Base-by-base conservation (phyloP, 2,888 invertebrate genomes). In the Panzeria rudis region DNA sequence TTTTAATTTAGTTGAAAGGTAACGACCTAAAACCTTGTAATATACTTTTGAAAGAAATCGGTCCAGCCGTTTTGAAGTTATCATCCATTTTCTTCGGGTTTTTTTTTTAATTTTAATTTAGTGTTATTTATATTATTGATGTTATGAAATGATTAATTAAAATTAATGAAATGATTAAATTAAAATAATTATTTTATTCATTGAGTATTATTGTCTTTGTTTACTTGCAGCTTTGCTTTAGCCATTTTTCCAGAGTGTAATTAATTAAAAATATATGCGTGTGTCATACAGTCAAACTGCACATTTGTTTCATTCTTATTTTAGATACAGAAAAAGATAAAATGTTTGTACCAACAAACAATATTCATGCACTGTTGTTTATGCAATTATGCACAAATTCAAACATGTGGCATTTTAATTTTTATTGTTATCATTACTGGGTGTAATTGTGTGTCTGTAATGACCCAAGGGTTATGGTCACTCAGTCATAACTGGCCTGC, bases 381-480 rank as follows among this genome's bases (percentile, higher is more conserved):
- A 54, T 80, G 80, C 64, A 80, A 76, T 50, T 84, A 76, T 71
- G 79, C 71, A 80, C 62, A 81, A 77, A 59, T 50, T 50, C 68
- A 68, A 56, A 68, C 47, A 77, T 59, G 56, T 25, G 68, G 32
- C 38, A 32, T 56, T 62, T 62, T 15, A 11, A 41, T 15, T 20
- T 73, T 50, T 20, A 29, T 38, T 23, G 25, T 64, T 44, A 64
- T 64, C 8, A 41, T 20, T 41, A 54, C 15, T 69, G 44, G 13
- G 7, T 35, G 32, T 35, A 8, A 2, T 9, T 11, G 23, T 54
- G 35, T 56, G 23, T 56, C 17, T 29, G 20, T 73, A 71, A 76
- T 76, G 80, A 76, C 80, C 84, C 71, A 80, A 80, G 84, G 84
- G 84, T 84, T 84, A 84, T 80, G 84, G 84, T 54, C 80, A 66